Conservation (phyloP, 2,888 invertebrate genomes). For the Napeogenes sylphis region DNA sequence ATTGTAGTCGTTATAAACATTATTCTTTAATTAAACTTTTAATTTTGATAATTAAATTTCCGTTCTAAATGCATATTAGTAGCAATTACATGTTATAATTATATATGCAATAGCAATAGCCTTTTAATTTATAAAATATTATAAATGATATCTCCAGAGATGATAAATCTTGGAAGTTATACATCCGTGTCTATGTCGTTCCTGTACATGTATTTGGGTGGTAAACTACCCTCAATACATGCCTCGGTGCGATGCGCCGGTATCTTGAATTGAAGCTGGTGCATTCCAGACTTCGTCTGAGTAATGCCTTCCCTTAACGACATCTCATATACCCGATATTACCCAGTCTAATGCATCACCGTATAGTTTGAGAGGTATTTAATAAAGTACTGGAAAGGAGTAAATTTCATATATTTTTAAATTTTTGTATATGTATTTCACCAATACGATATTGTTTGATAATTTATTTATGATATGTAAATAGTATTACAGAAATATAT, state of each 20-base stretch:
- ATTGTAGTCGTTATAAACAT: too few relatives aligned
- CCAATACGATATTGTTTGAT: not conserved
- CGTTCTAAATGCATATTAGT: too few relatives aligned
- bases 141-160: too few relatives aligned
- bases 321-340: conserved; percentile 23
- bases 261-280: conserved; percentile 55
- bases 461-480: not conserved
- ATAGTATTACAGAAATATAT: not conserved
- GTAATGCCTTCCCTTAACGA: conserved; percentile 57
- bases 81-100: too few relatives aligned
- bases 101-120: too few relatives aligned
- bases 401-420: not conserved
- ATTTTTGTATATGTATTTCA: not conserved
- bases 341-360: conserved; percentile 3
- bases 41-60: too few relatives aligned
- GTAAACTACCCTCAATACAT: conserved; percentile 31
- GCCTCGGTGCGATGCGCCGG: conserved; percentile 43
- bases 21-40: too few relatives aligned
- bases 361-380: not conserved
- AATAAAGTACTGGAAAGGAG: not conserved
- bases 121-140: too few relatives aligned
- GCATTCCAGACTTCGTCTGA: conserved; percentile 51
- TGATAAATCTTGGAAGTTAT: not conserved
- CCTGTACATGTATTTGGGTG: conserved; percentile 18
- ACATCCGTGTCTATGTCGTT: conserved; percentile 1